These are phyloP conservation scores for Anarrhichthys ocellatus DNA, from an alignment of 2,113 vertebrate species.

Conservation along the genomic window DNA sequence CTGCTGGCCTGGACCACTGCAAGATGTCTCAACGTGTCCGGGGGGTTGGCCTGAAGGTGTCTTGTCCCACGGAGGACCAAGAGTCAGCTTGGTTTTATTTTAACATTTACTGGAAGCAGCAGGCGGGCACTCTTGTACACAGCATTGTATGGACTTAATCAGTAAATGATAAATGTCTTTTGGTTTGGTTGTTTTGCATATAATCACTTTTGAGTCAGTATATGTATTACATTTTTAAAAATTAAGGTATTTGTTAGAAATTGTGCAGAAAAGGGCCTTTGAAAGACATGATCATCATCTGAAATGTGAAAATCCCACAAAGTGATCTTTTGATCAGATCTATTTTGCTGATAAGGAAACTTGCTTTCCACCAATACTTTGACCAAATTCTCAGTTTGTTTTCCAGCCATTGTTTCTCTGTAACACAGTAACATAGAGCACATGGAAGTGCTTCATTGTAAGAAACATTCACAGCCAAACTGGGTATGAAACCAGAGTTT, in stretches of 20 bases:
- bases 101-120: neutral
- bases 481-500: neutral
- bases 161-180: neutral
- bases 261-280: neutral
- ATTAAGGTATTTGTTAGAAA: neutral
- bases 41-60: slow-evolving; percentile 7
- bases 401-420: neutral
- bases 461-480: neutral
- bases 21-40: neutral
- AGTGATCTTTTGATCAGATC: neutral
- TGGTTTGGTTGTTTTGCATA: neutral
- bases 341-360: neutral
- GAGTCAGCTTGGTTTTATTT: neutral
- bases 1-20: neutral
- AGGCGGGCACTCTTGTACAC: neutral
- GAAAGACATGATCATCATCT: neutral
- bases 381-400: too few species aligned
- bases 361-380: neutral
- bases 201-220: neutral
- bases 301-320: neutral
- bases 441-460: neutral
- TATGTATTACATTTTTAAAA: neutral
- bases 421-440: neutral
- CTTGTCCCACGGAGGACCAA: neutral
- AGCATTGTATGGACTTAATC: neutral